A percentile compares a stretch with the other conserved stretches of the same genome.
These are phyloP conservation scores for Protobothrops mucrosquamatus DNA, from an alignment of 2,113 vertebrate genomes.

Conservation along the genomic window DNA sequence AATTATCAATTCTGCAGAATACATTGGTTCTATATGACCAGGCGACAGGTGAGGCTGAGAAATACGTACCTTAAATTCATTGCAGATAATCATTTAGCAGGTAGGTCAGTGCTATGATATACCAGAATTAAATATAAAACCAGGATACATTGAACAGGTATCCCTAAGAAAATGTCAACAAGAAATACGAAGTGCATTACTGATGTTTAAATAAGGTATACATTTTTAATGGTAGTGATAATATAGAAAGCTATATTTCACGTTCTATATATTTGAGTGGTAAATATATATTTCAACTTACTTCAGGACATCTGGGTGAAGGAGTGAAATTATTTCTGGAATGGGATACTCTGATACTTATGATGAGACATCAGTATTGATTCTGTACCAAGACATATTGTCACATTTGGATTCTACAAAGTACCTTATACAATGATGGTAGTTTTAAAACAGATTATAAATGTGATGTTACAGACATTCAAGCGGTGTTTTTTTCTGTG, in stretches of 20 bases:
- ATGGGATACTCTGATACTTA: not conserved
- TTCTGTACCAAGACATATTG: not conserved
- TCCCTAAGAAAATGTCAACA: not conserved
- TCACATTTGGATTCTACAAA: not conserved
- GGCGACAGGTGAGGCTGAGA: not conserved
- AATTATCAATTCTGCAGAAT: conserved; percentile 11
- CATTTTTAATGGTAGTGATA: not conserved
- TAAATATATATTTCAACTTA: not conserved
- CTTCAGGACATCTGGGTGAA: not conserved
- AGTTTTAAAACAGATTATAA: not conserved
- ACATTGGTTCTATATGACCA: conserved; percentile 9
- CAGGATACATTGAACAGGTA: not conserved
- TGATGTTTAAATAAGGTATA: not conserved
- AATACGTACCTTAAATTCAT: not conserved
- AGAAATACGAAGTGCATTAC: not conserved
- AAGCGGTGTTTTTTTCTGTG: not conserved
- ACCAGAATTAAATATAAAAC: not conserved
- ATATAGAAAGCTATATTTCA: not conserved
- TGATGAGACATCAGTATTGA: not conserved
- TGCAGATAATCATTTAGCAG: not conserved
- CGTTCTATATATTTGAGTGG: not conserved
- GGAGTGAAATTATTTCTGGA: conserved; percentile 8
- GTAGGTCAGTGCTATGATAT: not conserved
- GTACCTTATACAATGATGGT: not conserved
- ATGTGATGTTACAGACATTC: not conserved